phyloP scores from a whole-genome alignment of 2,888 invertebrate species.

The Amiota mariae region DNA sequence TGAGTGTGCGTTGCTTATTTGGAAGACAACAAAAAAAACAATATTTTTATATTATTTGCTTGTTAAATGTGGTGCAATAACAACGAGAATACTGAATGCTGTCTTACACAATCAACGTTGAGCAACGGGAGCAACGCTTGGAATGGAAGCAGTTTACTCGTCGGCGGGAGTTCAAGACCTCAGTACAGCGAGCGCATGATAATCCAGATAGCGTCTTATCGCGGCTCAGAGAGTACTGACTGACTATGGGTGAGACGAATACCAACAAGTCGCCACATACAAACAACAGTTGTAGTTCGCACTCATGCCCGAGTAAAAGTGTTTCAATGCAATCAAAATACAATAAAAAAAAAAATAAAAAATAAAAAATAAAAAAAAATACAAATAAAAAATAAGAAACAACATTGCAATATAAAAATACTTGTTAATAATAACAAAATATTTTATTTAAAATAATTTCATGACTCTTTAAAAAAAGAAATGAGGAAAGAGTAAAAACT shows the following conservation, averaged over 20 bases:
- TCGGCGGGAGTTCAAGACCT: conserved; percentile 68
- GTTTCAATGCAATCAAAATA: not conserved
- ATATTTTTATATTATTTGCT: no score
- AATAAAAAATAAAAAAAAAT: conserved; percentile 1
- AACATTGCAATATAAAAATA: not conserved
- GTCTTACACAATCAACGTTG: no score
- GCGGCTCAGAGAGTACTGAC: conserved; percentile 9
- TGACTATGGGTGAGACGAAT: no score
- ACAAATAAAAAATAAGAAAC: no score
- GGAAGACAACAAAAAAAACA: no score
- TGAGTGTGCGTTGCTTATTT: no score
- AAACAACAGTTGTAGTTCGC: not conserved
- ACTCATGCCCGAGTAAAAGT: not conserved
- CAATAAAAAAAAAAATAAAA: not conserved
- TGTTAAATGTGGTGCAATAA: no score
- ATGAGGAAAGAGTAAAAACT: no score
- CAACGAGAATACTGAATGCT: no score
- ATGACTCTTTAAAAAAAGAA: no score
- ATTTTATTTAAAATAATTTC: not conserved
- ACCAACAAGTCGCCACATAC: no score
- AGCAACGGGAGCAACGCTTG: no score
- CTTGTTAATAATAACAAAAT: not conserved
- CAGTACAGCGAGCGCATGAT: conserved; percentile 57
- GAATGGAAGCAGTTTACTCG: conserved; percentile 32
- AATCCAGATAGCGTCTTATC: conserved; percentile 40